Base-by-base conservation (phyloP, 2,113 vertebrate species). In the Poeciliopsis prolifica region DNA sequence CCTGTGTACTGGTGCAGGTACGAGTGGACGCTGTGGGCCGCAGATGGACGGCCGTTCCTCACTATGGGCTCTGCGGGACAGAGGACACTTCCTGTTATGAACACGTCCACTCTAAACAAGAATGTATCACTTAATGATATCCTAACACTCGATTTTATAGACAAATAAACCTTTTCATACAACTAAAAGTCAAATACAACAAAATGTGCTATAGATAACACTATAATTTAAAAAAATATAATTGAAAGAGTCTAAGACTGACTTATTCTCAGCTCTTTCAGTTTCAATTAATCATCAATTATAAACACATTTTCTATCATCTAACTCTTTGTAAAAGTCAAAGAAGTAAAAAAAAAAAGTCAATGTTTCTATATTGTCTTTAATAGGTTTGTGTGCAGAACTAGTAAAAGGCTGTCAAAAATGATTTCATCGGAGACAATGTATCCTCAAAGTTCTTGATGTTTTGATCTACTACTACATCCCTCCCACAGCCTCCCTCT, bases 1-100 rank as follows among this genome's bases (percentile, higher is more conserved):
- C 97, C 96, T 0, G 97, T 95, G 94, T 97, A 99, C 65, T 99
- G 97, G 85, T 99, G 97, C 65, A 99, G 96, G 91, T 98, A 99
- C 78, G 97, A 99, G 93, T 99, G 97, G 91, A 99, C 96, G 37
- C 96, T 97, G 94, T 98, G 97, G 83, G 97, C 96, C 0, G 97
- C 95, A 14, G 96, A 96, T 74, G 97, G 97, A 73, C 96, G 96
- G 83, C 97, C 97, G 88, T 98, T 99, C 94, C 96, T 97, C 95
- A 99, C 96, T 65, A 97, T 97, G 29, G 97, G 96, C 91, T 98
- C 97, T 98, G 94, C 61, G 5, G 88, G 67, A 65, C 67, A 72
- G 81, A 72, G 85, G 81, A 83, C 31, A n/a, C 1, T 19, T 42
- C 48, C 24, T 30, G 22, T 69, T 37, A 61, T 19, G 33, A 17